These are phyloP conservation scores for Euclidia mi DNA, from an alignment of 2,888 invertebrate species.

Conservation along the genomic window DNA sequence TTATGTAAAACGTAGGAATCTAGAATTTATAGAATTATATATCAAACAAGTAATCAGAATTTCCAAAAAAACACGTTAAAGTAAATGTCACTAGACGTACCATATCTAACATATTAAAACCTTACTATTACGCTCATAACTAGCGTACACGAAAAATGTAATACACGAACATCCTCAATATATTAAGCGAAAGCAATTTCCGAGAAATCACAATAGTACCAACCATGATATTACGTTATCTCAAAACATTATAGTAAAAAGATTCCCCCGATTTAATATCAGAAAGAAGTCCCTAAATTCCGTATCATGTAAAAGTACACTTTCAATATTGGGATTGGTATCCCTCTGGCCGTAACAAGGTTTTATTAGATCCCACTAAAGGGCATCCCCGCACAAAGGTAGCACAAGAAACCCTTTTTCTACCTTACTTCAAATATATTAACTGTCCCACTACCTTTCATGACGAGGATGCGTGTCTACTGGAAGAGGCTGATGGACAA, in stretches of 20 bases:
- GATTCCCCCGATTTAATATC: slow-evolving; percentile 88
- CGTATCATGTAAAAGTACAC: slow-evolving; percentile 90
- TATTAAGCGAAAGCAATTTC: slow-evolving; percentile 48
- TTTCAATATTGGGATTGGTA: slow-evolving; percentile 90
- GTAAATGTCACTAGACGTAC: too few species aligned
- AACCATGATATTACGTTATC: slow-evolving; percentile 66
- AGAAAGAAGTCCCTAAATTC: slow-evolving; percentile 88
- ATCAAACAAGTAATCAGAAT: too few species aligned
- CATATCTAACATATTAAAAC: neutral
- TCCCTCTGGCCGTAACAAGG: slow-evolving; percentile 90
- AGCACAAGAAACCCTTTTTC: slow-evolving; percentile 88
- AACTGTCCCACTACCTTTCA: slow-evolving; percentile 86
- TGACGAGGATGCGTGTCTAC: slow-evolving; percentile 44
- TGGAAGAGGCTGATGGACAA: slow-evolving; percentile 64
- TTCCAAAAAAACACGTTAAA: too few species aligned
- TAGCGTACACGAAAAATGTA: slow-evolving; percentile 6
- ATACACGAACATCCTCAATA: slow-evolving; percentile 19
- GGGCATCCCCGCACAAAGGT: slow-evolving; percentile 89
- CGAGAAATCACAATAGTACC: slow-evolving; percentile 50
- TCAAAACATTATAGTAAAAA: slow-evolving; percentile 77
- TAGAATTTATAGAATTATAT: too few species aligned
- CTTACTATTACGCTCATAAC: neutral
- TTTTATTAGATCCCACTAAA: slow-evolving; percentile 90
- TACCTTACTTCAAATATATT: slow-evolving; percentile 90
- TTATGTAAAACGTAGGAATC: too few species aligned